Evolutionary conservation across 2,113 vertebrate genomes (phyloP), one percentile per base, ranked within the genome.

Genomic region (Cyprinodon brontotheroides): DNA sequence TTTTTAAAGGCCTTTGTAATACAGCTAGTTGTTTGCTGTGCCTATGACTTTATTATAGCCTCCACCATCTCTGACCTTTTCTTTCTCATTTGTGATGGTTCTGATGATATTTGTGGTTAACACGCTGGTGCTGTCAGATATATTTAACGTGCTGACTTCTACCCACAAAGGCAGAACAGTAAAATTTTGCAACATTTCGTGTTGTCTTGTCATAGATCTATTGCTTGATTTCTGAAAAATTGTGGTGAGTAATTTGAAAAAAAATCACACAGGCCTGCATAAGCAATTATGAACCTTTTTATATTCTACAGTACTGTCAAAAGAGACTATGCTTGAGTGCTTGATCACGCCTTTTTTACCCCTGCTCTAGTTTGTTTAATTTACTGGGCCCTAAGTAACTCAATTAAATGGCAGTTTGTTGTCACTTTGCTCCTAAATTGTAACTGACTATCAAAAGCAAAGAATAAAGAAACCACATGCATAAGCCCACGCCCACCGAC

Each of bases 321-420:
- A 60, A 61, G n/a, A 22, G n/a, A 37, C 70, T 68, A 63, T 38
- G 69, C 47, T 87, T 71, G 78, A 59, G 41, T 80, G 80, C 71
- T 83, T 89, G 71, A 85, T 90, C 77, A 85, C 72, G 78, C 65
- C 83, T 83, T 71, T 29, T 15, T 71, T 71, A 89, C 75, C 87
- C 79, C 82, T 64, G 65, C 83, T 76, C 75, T 79, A 77, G 78
- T 83, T 4, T 22, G 89, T 70, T 89, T 89, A 87, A 83, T 91
- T 79, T 70, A 79, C 75, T 68, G 72, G 77, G 77, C 85, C 89
- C 89, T 93, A 92, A 91, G 89, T 89, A 88, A 70, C 63, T 66
- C 78, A 87, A 89, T 88, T 87, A 89, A 90, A 89, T 79, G 72
- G 75, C 61, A 84, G 72, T 81, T 78, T 73, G 57, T 80, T 72